Evolutionary conservation across 92 coral and sea anemone genomes (phyloP).

Genomic region (Heliopora coerulea): DNA sequence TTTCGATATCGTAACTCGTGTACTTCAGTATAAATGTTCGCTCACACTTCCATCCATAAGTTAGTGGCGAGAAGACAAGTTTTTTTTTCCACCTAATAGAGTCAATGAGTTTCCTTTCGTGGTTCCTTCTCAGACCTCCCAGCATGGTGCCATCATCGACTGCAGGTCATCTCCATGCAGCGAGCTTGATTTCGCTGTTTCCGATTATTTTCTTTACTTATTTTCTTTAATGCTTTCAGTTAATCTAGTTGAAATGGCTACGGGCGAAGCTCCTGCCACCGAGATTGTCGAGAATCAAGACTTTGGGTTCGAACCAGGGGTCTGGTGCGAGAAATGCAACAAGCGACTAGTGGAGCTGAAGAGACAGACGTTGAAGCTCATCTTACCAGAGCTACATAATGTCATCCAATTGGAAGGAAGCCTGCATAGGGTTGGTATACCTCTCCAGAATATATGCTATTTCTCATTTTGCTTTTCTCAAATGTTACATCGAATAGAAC

Average conservation of each 20-base stretch:
- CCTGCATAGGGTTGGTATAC: conserved; percentile 76
- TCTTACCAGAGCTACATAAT: conserved; percentile 74
- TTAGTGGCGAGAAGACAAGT: no score
- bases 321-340: conserved; percentile 98
- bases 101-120: conserved; percentile 2
- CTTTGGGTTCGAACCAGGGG: conserved; percentile 63
- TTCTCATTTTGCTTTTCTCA: no score
- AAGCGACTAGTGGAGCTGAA: conserved; percentile 87
- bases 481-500: no score
- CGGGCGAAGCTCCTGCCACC: not conserved
- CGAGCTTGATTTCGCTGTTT: not conserved
- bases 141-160: not conserved
- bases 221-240: conserved; percentile 1
- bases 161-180: not conserved
- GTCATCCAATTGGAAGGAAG: conserved; percentile 63
- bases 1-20: no score
- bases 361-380: conserved; percentile 79
- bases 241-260: not conserved
- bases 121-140: not conserved
- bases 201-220: not conserved
- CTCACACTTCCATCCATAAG: no score
- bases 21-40: no score
- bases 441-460: no score
- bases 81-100: no score
- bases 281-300: not conserved